Conservation (phyloP, 2,888 invertebrate genomes). For the Criorhina ranunculi region DNA sequence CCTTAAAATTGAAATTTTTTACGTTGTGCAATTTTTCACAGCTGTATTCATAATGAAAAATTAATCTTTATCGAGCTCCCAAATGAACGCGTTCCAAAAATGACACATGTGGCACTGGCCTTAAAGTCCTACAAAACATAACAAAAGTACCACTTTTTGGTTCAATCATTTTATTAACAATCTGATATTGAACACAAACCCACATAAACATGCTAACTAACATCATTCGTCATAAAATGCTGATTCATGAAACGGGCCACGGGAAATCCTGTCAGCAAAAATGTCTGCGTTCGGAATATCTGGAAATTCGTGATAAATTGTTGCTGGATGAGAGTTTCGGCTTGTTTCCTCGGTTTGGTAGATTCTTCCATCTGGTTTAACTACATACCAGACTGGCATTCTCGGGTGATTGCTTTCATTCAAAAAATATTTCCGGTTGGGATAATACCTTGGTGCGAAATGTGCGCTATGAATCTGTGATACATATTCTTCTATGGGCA, state of each 20-base stretch:
- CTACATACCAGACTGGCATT: constrained; percentile 80
- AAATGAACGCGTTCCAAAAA: too few species aligned
- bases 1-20: too few species aligned
- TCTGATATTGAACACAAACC: too few species aligned
- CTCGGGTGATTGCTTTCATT: constrained; percentile 31
- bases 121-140: too few species aligned
- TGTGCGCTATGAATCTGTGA: constrained; percentile 36
- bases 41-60: too few species aligned
- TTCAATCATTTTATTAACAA: too few species aligned
- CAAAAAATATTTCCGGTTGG: constrained; percentile 29
- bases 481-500: constrained; percentile 47
- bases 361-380: constrained; percentile 80
- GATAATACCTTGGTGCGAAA: constrained; percentile 21
- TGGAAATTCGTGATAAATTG: constrained; percentile 80
- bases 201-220: too few species aligned
- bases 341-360: constrained; percentile 78
- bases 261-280: constrained; percentile 36
- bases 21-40: too few species aligned
- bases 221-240: constrained; percentile 23
- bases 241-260: constrained; percentile 8
- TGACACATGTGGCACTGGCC: too few species aligned
- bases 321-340: constrained; percentile 74
- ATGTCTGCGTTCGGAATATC: constrained; percentile 79
- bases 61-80: too few species aligned
- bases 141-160: too few species aligned